phyloP scores from a whole-genome alignment of 2,888 invertebrate species.

The Drosophila multiciliata region DNA sequence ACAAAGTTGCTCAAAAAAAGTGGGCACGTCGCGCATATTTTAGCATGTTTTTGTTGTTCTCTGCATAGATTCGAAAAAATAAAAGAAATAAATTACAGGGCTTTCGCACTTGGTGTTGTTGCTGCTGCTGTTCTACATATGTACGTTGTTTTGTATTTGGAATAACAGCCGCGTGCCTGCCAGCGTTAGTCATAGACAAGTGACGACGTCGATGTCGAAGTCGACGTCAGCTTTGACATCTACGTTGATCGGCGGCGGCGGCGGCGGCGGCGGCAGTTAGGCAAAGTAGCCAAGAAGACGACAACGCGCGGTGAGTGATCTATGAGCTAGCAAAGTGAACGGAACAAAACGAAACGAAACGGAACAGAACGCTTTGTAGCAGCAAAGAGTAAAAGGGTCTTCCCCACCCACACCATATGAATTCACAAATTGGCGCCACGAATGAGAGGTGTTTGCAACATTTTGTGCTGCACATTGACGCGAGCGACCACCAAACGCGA shows the following conservation, averaged over 20 bases:
- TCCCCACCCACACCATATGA: slow-evolving; percentile 12
- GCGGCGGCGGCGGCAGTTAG: slow-evolving; percentile 38
- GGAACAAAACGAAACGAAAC: slow-evolving; percentile 48
- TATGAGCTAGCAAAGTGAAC: slow-evolving; percentile 70
- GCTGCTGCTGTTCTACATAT: slow-evolving; percentile 70
- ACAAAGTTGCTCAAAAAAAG: slow-evolving; percentile 70
- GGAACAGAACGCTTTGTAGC: slow-evolving; percentile 15
- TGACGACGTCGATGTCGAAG: slow-evolving; percentile 31
- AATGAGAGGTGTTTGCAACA: slow-evolving; percentile 66
- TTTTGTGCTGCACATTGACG: slow-evolving; percentile 65
- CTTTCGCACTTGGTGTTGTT: slow-evolving; percentile 65
- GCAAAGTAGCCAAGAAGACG: slow-evolving; percentile 74
- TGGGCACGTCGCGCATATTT: slow-evolving; percentile 80
- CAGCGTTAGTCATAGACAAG: slow-evolving; percentile 70
- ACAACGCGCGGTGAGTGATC: slow-evolving; percentile 67
- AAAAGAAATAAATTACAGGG: slow-evolving; percentile 34
- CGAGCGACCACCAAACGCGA: slow-evolving; percentile 71
- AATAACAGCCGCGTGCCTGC: slow-evolving; percentile 71
- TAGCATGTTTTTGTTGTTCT: slow-evolving; percentile 43
- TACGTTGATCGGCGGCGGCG: slow-evolving; percentile 41
- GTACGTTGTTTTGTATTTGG: slow-evolving; percentile 71
- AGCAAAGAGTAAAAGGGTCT: slow-evolving; percentile 16
- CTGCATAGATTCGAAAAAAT: slow-evolving; percentile 68
- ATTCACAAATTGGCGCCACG: slow-evolving; percentile 69
- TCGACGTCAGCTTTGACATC: slow-evolving; percentile 34